Percentiles rank a stretch among this genome's conserved stretches.
Conservation (phyloP, 2,113 vertebrate genomes). For the Indri indri region DNA sequence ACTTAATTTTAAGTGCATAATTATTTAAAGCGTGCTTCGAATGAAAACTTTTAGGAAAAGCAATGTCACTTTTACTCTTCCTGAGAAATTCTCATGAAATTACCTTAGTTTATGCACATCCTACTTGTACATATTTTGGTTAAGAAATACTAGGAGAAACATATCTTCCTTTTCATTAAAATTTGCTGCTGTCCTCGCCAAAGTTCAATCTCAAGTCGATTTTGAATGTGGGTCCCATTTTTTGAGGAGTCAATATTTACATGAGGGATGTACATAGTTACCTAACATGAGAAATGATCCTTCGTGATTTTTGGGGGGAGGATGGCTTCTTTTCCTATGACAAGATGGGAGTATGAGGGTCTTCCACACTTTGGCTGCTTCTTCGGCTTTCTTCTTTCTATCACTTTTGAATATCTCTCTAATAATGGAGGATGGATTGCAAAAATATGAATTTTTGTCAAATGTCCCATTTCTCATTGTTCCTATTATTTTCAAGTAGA, state of each 20-base stretch:
- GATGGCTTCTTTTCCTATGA: background rate
- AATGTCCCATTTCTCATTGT: background rate
- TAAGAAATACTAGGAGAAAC: background rate
- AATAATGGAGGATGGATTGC: background rate
- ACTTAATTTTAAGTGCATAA: background rate
- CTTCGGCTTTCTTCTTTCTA: background rate
- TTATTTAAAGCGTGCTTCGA: background rate
- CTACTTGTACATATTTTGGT: background rate
- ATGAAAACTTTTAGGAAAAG: background rate
- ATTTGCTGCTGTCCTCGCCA: background rate
- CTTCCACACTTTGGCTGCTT: background rate
- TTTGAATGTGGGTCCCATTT: background rate
- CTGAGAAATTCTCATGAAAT: background rate
- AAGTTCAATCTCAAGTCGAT: background rate
- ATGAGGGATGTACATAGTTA: background rate
- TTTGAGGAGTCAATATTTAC: background rate
- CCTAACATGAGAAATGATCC: accelerated
- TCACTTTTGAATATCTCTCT: background rate
- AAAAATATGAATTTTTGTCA: background rate
- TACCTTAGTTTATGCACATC: background rate
- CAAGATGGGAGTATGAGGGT: accelerated
- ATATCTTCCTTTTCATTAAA: background rate
- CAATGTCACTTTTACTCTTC: background rate
- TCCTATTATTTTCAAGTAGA: background rate
- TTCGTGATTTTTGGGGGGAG: background rate